Evolutionary conservation across 2,113 vertebrate genomes (phyloP), one percentile per base, ranked within the genome.

Genomic region (Dascyllus trimaculatus): DNA sequence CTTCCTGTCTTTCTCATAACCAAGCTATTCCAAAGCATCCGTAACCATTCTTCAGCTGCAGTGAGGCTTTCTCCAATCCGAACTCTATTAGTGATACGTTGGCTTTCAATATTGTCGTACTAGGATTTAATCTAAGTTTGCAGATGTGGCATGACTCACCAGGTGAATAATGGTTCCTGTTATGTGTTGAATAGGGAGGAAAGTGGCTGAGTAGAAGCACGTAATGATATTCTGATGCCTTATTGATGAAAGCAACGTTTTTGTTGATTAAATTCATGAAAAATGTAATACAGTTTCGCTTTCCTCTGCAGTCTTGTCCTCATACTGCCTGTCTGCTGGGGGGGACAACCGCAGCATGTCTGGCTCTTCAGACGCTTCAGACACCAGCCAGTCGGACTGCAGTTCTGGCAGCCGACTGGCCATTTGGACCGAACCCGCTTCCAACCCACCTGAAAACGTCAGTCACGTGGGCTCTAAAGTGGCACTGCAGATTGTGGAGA

Each of bases 301-400:
- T 22, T 22, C 67, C 63, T 51, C 58, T 1, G 24, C 74, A 94
- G 94, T 74, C 1, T 93, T 90, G 7, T 94, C 85, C 24, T 84
- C 88, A 9, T 94, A 89, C 67, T 75, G 88, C 46, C 84, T 90
- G 11, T 92, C 86, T 21, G 86, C 77, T 10, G 71, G 89, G 13
- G 51, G 88, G 90, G 98, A 98, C 46, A 96, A 98, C 0, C 96
- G 94, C 74, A 99, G 97, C 83, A 92, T 98, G 32, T 99, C 97
- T 1, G 96, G 97, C 53, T 98, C 97, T 0, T 99, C 98, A 0
- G 94, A 95, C 85, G 72, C 88, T 1, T 99, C 98, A 0, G 98
- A 99, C 81, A 95, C 96, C 88, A 97, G 97, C 89, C 97, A 96
- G 74, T 98, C 97, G 0, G 97, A 99, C 46, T 84, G 95, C 90